phyloP scores from a whole-genome alignment of 2,113 vertebrate genomes.

The Baryphthengus martii region DNA sequence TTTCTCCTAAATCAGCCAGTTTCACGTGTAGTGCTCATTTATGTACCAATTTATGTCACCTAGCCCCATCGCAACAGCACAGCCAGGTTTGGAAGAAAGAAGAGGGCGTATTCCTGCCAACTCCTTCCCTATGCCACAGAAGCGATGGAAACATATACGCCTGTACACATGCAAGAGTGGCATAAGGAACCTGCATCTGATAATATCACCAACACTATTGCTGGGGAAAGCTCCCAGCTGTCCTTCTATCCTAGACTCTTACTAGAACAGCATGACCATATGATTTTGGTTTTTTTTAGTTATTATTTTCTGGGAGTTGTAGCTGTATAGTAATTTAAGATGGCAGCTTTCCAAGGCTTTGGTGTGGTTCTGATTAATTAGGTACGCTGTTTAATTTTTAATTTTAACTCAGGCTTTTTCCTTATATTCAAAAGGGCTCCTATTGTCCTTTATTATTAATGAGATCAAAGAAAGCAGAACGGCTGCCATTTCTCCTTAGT shows the following conservation, averaged over 20 bases:
- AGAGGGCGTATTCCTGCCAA: not conserved
- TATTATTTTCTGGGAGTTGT: not conserved
- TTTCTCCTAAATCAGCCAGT: not conserved
- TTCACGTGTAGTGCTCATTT: not conserved
- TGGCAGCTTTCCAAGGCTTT: constrained; percentile 33
- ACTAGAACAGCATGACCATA: not conserved
- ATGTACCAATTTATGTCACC: not conserved
- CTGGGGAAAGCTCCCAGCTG: not conserved
- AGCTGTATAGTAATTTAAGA: not conserved
- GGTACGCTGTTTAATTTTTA: constrained; percentile 26
- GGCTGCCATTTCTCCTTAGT: constrained; percentile 8
- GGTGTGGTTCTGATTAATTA: constrained; percentile 43
- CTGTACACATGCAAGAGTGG: not conserved
- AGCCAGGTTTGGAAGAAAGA: not conserved
- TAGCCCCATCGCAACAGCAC: not conserved
- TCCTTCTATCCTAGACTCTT: not conserved
- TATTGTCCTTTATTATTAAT: not conserved
- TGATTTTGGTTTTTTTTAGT: not conserved
- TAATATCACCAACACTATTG: not conserved
- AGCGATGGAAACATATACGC: not conserved
- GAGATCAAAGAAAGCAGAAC: constrained; percentile 32
- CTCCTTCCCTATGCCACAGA: not conserved
- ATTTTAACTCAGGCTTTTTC: not conserved
- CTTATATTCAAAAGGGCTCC: not conserved
- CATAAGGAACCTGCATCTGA: not conserved